phyloP scores from a whole-genome alignment of 2,888 invertebrate genomes.

The Hoplodrina ambigua region DNA sequence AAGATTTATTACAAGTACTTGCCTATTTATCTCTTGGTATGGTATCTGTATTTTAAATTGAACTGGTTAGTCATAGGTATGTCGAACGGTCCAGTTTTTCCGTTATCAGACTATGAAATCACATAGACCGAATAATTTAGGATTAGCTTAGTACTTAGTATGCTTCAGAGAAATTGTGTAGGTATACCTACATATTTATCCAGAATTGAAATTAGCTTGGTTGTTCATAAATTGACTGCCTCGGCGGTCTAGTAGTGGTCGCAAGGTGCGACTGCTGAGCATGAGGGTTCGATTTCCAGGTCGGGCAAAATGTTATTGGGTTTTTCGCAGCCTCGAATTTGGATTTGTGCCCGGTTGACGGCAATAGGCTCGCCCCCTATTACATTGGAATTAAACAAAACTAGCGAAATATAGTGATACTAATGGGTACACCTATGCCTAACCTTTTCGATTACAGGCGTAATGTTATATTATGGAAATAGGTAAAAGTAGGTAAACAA shows the following conservation, averaged over 20 bases:
- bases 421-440: no score
- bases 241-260: no score
- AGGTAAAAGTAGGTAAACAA: background rate
- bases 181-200: background rate
- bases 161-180: background rate
- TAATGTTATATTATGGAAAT: background rate
- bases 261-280: no score
- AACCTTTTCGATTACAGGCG: no score
- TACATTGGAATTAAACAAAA: no score
- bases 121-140: background rate
- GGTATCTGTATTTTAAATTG: conserved; percentile 53
- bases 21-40: conserved; percentile 52
- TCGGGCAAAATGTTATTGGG: no score
- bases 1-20: conserved; percentile 65
- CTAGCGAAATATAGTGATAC: no score
- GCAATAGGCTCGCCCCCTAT: no score
- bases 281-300: no score
- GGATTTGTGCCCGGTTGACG: no score
- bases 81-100: conserved; percentile 15
- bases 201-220: background rate
- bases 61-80: conserved; percentile 28
- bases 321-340: no score
- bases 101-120: background rate
- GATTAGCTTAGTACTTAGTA: background rate
- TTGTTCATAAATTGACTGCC: no score